phyloP scores from a whole-genome alignment of 2,888 invertebrate species.

The Cataglyphis altisquamis region DNA sequence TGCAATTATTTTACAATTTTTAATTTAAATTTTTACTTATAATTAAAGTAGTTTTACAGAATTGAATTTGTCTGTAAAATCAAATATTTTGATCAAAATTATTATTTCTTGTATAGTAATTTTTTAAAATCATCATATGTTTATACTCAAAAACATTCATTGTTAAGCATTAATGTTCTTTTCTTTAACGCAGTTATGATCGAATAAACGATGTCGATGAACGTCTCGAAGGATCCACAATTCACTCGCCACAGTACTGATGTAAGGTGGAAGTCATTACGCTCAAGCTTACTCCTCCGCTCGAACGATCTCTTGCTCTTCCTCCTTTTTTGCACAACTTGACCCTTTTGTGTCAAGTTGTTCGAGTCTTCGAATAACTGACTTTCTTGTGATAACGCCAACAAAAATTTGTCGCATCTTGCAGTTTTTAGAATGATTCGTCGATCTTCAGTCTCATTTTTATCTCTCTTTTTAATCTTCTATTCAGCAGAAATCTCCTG shows the following conservation, averaged over 20 bases:
- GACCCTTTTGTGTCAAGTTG: constrained; percentile 45
- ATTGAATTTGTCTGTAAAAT: no score
- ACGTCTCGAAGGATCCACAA: constrained; percentile 60
- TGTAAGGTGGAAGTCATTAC: constrained; percentile 79
- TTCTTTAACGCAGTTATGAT: neutral
- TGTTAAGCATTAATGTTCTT: neutral
- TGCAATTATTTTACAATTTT: no score
- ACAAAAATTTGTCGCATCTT: constrained; percentile 57
- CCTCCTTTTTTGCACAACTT: constrained; percentile 52
- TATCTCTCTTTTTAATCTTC: neutral
- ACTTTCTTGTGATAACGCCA: constrained; percentile 40
- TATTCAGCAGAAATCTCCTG: neutral
- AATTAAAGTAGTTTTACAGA: no score
- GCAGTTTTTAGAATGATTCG: constrained; percentile 27
- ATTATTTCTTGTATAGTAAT: no score
- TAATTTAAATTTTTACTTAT: no score
- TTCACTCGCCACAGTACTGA: constrained; percentile 69
- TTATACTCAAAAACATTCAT: neutral
- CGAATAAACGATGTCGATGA: constrained; percentile 22
- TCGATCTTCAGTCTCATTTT: constrained; percentile 55
- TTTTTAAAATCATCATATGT: no score
- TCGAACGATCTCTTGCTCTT: constrained; percentile 60
- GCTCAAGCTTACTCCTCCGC: constrained; percentile 74
- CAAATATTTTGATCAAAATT: no score
- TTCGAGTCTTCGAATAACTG: constrained; percentile 22